phyloP scores from a whole-genome alignment of 2,113 vertebrate species.

The Apteryx mantelli region DNA sequence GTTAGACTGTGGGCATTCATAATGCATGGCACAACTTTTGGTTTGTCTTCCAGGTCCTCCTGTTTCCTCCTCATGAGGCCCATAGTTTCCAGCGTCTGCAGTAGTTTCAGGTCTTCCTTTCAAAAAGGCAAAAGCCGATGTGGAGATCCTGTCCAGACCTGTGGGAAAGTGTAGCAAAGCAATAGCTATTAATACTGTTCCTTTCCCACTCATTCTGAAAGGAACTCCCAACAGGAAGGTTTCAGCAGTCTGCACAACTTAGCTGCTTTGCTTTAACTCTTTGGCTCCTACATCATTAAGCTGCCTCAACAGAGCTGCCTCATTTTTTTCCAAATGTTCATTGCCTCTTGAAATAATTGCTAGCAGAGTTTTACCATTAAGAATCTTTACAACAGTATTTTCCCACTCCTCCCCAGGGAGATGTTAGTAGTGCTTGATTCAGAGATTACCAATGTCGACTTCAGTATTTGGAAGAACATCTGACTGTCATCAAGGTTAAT shows the following conservation, averaged over 20 bases:
- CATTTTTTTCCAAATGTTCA: neutral
- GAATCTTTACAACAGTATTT: neutral
- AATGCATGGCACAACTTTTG: conserved; percentile 15
- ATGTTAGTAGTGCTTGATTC: neutral
- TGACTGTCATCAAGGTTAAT: neutral
- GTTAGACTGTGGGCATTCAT: neutral
- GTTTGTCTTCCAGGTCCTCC: conserved; percentile 58
- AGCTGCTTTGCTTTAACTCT: conserved; percentile 77
- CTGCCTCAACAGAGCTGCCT: conserved; percentile 9
- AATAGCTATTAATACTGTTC: conserved; percentile 79
- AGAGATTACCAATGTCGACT: neutral
- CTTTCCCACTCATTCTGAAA: conserved; percentile 77
- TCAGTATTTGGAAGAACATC: neutral
- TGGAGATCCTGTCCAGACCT: conserved; percentile 81
- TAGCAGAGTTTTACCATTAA: conserved; percentile 44
- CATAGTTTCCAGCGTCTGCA: conserved; percentile 63
- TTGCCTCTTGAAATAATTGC: conserved; percentile 60
- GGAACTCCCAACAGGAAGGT: conserved; percentile 84
- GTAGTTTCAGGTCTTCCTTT: conserved; percentile 74
- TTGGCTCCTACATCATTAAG: conserved; percentile 57
- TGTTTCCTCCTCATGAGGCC: conserved; percentile 73
- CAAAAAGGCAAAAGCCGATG: conserved; percentile 60
- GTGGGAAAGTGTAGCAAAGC: conserved; percentile 79
- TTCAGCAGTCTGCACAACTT: conserved; percentile 69
- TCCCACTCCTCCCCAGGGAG: conserved; percentile 12